Evolutionary conservation across 2,797 vertebrate species (phyloP), one percentile per base, ranked within the genome.

Genomic region (Molossus molossus): DNA sequence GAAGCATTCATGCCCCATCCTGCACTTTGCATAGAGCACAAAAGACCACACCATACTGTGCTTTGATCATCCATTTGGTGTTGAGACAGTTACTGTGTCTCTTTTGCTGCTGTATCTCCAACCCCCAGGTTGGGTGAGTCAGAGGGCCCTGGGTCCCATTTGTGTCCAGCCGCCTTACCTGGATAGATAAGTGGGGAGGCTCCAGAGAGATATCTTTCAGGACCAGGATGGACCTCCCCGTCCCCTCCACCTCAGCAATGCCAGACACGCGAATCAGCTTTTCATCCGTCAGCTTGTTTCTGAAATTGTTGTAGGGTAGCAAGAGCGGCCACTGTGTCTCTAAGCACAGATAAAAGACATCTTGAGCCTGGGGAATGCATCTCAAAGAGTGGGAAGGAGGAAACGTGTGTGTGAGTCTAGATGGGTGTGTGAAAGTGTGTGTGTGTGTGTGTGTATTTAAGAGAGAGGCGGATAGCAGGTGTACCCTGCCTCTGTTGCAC

Each of bases 171-270:
- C 1, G 18, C 27, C 94, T 97, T 97, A 99, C 98, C 98, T 98
- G 96, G 70, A 99, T 97, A 69, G 98, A 96, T 37, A 99, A 95
- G 58, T 97, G 97, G 48, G 98, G 98, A 75, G 97, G 97, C 92
- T 98, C 98, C 90, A 99, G 97, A 87, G 97, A 98, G 79, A 98
- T 97, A 20, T 98, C 98, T 95, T 98, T 98, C 57, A 98, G 97
- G 90, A 98, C 98, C 96, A 99, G 95, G 79, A 99, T 27, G 92
- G 97, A 98, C 15, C 77, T 76, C n/a, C 98, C 97, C 0, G 37
- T 67, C 57, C 95, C 90, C 96, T 97, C 57, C 67, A 98, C 98
- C 81, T 98, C 97, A 64, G 98, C 98, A 8, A 99, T 37, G 58
- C 98, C 98, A 12, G 98, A 98, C 4, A 98, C 94, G 0, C 98